phyloP scores from a whole-genome alignment of 2,797 vertebrate genomes.

The Menidia menidia region DNA sequence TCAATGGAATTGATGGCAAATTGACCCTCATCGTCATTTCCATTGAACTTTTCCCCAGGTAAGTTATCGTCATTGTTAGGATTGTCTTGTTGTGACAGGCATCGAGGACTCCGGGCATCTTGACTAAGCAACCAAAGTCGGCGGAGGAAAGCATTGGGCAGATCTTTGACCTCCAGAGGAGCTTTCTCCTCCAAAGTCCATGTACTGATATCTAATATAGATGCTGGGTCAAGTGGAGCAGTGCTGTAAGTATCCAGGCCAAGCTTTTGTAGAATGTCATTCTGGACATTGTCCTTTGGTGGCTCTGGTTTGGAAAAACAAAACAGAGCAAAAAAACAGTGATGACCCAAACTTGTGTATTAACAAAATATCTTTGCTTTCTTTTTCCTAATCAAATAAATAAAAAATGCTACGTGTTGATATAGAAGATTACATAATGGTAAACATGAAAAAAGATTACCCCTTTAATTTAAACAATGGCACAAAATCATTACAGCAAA shows the following conservation, averaged over 20 bases:
- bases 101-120: constrained; percentile 70
- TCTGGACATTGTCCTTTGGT: constrained; percentile 60
- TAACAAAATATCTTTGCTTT: too few relatives aligned
- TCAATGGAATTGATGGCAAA: constrained; percentile 81
- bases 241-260: constrained; percentile 63
- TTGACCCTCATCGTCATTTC: constrained; percentile 39
- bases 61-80: constrained; percentile 1
- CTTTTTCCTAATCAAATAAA: too few relatives aligned
- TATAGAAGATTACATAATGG: too few relatives aligned
- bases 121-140: constrained; percentile 76
- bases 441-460: too few relatives aligned
- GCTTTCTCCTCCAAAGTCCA: constrained; percentile 63
- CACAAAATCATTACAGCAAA: background rate
- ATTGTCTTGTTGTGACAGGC: constrained; percentile 24
- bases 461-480: background rate
- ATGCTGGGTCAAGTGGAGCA: constrained; percentile 62
- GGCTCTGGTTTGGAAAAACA: constrained; percentile 57
- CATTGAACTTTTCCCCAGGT: constrained; percentile 17
- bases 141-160: constrained; percentile 75
- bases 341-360: constrained; percentile 1
- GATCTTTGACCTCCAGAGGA: constrained; percentile 62
- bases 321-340: constrained; percentile 7
- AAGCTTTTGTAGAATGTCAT: constrained; percentile 64
- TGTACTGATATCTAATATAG: constrained; percentile 70
- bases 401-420: too few relatives aligned